Conservation (phyloP, 2,888 invertebrate genomes). For the Xestia c-nigrum region DNA sequence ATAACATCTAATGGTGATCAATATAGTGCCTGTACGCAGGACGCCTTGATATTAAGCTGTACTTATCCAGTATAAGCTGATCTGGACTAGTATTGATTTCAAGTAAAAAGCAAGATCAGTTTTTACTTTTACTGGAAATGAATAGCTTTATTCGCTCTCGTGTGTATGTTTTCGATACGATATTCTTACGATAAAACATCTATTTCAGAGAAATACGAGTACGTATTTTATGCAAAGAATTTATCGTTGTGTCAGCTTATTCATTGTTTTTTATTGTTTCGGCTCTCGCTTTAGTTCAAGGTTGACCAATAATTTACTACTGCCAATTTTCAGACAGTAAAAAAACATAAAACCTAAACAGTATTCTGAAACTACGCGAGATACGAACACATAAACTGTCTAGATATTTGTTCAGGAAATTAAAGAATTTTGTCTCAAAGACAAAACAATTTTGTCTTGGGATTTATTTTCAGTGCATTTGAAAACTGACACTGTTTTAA, state of each 20-base stretch:
- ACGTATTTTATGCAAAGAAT: constrained; percentile 13
- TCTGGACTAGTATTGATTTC: not conserved
- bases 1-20: not conserved
- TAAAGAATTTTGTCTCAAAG: not conserved
- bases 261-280: constrained; percentile 33
- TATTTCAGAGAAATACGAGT: constrained; percentile 2
- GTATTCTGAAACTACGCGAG: not conserved
- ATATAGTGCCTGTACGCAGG: not conserved
- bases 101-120: not conserved
- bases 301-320: constrained; percentile 14
- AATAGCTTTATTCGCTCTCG: not conserved
- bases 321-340: constrained; percentile 29
- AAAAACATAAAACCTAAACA: constrained; percentile 24
- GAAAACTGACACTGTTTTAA: not conserved
- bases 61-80: not conserved
- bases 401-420: not conserved
- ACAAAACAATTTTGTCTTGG: not conserved
- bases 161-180: not conserved
- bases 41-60: not conserved
- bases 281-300: constrained; percentile 26
- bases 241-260: constrained; percentile 13
- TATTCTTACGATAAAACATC: constrained; percentile 2
- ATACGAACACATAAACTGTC: not conserved
- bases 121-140: not conserved
- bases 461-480: not conserved